Evolutionary conservation across 2,113 vertebrate genomes (phyloP).

Genomic region (Syngnathus typhle): DNA sequence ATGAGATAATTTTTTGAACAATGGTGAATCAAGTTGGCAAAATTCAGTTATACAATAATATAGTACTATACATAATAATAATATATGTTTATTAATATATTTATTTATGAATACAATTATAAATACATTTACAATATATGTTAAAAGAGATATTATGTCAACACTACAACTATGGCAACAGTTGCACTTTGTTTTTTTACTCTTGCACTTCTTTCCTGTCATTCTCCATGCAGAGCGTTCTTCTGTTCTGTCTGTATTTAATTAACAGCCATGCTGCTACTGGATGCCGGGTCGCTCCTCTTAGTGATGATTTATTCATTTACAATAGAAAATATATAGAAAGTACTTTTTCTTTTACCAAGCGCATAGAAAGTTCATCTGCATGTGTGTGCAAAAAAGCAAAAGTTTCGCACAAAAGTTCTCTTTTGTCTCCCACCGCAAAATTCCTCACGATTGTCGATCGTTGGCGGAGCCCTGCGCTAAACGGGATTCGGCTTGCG

Average conservation of each 20-base stretch:
- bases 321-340: background rate
- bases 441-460: too few species aligned
- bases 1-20: background rate
- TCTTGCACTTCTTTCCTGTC: background rate
- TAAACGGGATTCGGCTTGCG: background rate
- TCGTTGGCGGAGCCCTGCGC: background rate
- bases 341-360: too few species aligned
- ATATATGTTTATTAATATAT: too few species aligned
- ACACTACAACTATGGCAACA: background rate
- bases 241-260: background rate
- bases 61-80: too few species aligned
- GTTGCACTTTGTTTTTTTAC: background rate
- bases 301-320: background rate
- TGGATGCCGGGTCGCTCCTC: background rate
- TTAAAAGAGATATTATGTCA: background rate
- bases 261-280: background rate
- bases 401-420: too few species aligned
- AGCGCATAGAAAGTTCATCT: too few species aligned
- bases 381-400: too few species aligned
- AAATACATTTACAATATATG: too few species aligned
- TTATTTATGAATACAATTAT: too few species aligned
- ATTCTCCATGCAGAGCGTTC: background rate
- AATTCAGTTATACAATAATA: too few species aligned
- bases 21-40: background rate
- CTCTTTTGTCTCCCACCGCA: too few species aligned